phyloP scores from a whole-genome alignment of 2,888 invertebrate species.

The Physocephala rufipes region DNA sequence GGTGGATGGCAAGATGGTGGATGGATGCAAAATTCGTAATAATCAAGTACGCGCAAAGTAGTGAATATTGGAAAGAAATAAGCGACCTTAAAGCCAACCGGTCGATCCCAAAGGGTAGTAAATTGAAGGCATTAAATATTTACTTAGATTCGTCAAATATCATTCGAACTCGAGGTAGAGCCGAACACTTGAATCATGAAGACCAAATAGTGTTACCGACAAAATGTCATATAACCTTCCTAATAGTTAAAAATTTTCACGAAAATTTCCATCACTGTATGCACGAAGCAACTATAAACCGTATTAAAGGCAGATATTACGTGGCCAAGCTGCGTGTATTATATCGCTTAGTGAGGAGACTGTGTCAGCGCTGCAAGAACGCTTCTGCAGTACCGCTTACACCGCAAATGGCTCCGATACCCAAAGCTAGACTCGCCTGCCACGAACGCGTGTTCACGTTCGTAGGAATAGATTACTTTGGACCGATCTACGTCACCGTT shows the following conservation, averaged over 20 bases:
- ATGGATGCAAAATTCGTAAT: too few species aligned
- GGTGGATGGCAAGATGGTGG: too few species aligned
- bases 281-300: neutral
- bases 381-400: conserved; percentile 30
- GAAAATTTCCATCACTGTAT: neutral
- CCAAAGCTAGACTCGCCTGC: conserved; percentile 38
- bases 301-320: conserved; percentile 13
- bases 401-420: conserved; percentile 41
- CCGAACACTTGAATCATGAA: neutral
- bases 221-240: conserved; percentile 4
- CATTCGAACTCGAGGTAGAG: conserved; percentile 1
- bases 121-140: neutral
- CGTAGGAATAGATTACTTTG: conserved; percentile 41
- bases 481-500: conserved; percentile 33
- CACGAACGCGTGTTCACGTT: conserved; percentile 41
- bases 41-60: too few species aligned
- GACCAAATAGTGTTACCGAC: conserved; percentile 5
- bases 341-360: conserved; percentile 39
- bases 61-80: too few species aligned
- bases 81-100: too few species aligned
- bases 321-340: conserved; percentile 39
- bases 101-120: too few species aligned
- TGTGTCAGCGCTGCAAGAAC: conserved; percentile 43
- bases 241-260: neutral
- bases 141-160: neutral